Base-by-base conservation (phyloP, 2,797 vertebrate species). In the Neolamprologus multifasciatus region DNA sequence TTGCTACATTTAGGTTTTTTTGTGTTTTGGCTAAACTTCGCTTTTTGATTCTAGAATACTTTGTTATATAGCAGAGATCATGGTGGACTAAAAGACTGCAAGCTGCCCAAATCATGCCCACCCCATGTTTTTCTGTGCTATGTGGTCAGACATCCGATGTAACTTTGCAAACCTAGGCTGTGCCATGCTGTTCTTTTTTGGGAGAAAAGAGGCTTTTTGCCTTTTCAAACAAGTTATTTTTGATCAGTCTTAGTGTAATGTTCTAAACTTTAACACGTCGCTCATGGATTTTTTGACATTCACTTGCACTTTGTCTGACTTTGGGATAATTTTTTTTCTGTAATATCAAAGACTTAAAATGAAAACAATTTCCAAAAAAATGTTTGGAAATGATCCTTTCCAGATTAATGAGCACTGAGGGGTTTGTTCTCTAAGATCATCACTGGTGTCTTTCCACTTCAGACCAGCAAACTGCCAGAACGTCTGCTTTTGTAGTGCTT, bases 231-330 rank as follows among this genome's bases (percentile, higher is more conserved):
- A 19, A 2, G 0, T 19, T 6, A 33, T 11, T 5, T 7, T 38
- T 38, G 33, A 36, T 64, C 59, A 64, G 19, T 9, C 62, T 64
- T n/a, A 38, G 19, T 38, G 6, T 64, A 38, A 36, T 7, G 0
- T 0, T 38, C 36, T 21, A 21, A 67, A 67, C 33, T 6, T 40
- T 38, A 38, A 21, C 19, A 38, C 0, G 19, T 12, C 2, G 4
- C 19, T 21, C 62, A 0, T 38, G 59, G 19, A 38, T 0, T 38
- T 38, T 21, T 64, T 36, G 31, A 64, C 31, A 17, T 59, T 31
- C 29, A 17, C 23, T 55, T 57, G 9, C 12, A 26, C 26, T 59
- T 59, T 29, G 55, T 36, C 59, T 64, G 33, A 13, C 11, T 11
- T 64, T 21, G 59, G 10, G 31, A 36, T 64, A 7, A n/a, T 36